Conservation (phyloP, 1,140 invertebrate species). For the Galleria mellonella region DNA sequence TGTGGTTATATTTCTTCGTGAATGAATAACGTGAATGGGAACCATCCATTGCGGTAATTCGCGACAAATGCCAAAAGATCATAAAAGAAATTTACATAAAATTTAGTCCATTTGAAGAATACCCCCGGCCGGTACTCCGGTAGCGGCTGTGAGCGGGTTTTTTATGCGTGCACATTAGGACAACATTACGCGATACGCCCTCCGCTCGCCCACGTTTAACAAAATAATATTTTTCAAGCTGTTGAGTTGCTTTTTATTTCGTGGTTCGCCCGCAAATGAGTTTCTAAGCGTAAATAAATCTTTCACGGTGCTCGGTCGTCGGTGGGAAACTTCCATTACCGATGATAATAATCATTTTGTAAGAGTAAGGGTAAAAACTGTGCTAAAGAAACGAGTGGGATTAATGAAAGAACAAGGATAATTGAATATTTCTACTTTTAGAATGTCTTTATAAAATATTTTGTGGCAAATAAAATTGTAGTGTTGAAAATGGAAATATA, state of each 20-base stretch:
- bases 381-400: too few species aligned
- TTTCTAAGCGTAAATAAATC: constrained; percentile 56
- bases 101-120: constrained; percentile 34
- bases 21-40: neutral
- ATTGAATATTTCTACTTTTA: constrained; percentile 6
- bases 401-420: neutral
- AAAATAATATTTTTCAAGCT: constrained; percentile 53
- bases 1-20: too few species aligned
- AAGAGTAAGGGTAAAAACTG: too few species aligned
- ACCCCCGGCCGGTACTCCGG: constrained; percentile 20
- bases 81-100: constrained; percentile 43
- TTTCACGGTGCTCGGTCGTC: constrained; percentile 21
- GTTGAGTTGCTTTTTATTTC: constrained; percentile 49
- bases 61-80: constrained; percentile 33
- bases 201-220: constrained; percentile 23
- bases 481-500: too few species aligned
- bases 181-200: constrained; percentile 31
- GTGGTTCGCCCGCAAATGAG: constrained; percentile 38
- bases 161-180: constrained; percentile 41
- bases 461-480: too few species aligned
- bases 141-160: constrained; percentile 14
- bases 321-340: constrained; percentile 18
- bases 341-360: constrained; percentile 25
- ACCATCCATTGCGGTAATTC: constrained; percentile 20
- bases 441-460: too few species aligned